phyloP scores from a whole-genome alignment of 2,113 vertebrate genomes.

The Nipponia nippon region DNA sequence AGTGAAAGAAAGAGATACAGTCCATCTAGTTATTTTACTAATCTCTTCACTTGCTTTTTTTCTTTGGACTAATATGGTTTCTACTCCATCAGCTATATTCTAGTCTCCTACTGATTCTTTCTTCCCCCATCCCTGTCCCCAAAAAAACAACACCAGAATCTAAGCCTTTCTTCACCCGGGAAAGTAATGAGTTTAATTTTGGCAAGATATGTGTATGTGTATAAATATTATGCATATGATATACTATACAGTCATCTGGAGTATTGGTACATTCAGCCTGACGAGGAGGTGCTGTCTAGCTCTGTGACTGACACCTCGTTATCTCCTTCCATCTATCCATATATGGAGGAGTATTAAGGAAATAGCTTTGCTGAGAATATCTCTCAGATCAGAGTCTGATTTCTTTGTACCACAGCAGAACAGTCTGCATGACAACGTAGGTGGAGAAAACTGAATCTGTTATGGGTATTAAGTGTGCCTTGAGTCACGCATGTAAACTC shows the following conservation, averaged over 20 bases:
- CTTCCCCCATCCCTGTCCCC: neutral
- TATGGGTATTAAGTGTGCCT: neutral
- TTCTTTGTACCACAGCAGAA: neutral
- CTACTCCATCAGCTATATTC: neutral
- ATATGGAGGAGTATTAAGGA: neutral
- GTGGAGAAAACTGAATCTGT: neutral
- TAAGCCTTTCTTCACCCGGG: neutral
- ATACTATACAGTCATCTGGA: neutral
- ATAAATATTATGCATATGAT: neutral
- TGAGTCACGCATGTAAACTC: neutral
- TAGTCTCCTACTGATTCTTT: neutral
- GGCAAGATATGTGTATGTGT: neutral
- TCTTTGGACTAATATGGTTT: neutral
- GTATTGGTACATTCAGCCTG: neutral
- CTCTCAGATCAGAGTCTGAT: neutral
- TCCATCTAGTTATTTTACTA: neutral
- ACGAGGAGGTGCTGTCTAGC: neutral
- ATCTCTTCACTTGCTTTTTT: neutral
- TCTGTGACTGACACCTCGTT: neutral
- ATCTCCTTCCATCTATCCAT: neutral
- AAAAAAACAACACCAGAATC: neutral
- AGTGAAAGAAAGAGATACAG: neutral
- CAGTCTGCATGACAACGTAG: neutral
- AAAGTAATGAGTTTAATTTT: neutral
- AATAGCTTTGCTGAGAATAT: neutral